phyloP scores from a whole-genome alignment of 2,113 vertebrate species.

The Paraplagusia blochii region DNA sequence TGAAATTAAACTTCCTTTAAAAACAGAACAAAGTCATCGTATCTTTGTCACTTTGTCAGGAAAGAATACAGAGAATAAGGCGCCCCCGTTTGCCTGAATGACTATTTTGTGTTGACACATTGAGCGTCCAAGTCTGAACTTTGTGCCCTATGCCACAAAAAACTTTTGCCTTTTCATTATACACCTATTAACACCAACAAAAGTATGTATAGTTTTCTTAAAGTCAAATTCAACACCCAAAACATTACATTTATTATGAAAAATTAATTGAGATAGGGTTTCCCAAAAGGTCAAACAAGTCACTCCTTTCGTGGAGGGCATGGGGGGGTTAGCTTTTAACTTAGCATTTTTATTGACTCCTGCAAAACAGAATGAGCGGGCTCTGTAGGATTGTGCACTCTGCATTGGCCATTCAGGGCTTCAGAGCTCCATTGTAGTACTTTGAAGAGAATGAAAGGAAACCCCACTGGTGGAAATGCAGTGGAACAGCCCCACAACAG shows the following conservation, averaged over 20 bases:
- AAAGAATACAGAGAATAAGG: constrained; percentile 5
- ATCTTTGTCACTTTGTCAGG: constrained; percentile 58
- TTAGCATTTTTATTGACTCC: constrained; percentile 99
- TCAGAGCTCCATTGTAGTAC: constrained; percentile 90
- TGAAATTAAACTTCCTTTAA: constrained; percentile 38
- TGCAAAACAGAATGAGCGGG: constrained; percentile 98
- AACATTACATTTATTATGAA: constrained; percentile 71
- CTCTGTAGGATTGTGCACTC: constrained; percentile 94
- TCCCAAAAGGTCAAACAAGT: constrained; percentile 72
- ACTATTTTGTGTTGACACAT: background rate
- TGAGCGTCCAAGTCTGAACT: too few species aligned
- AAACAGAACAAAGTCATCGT: constrained; percentile 28
- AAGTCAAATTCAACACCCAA: background rate
- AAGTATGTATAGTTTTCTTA: background rate
- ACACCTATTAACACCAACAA: background rate
- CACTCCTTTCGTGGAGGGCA: constrained; percentile 67
- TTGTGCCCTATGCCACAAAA: too few species aligned
- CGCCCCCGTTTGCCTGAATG: background rate
- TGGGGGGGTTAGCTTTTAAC: constrained; percentile 81
- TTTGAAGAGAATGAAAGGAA: constrained; percentile 97
- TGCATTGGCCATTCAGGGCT: constrained; percentile 94
- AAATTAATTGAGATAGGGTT: constrained; percentile 71
- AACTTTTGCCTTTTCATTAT: background rate
- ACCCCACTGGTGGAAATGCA: constrained; percentile 99
- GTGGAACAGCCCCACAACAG: constrained; percentile 99